Base-by-base conservation (phyloP, 2,797 vertebrate species). In the Sternarchorhynchus goeldii region DNA sequence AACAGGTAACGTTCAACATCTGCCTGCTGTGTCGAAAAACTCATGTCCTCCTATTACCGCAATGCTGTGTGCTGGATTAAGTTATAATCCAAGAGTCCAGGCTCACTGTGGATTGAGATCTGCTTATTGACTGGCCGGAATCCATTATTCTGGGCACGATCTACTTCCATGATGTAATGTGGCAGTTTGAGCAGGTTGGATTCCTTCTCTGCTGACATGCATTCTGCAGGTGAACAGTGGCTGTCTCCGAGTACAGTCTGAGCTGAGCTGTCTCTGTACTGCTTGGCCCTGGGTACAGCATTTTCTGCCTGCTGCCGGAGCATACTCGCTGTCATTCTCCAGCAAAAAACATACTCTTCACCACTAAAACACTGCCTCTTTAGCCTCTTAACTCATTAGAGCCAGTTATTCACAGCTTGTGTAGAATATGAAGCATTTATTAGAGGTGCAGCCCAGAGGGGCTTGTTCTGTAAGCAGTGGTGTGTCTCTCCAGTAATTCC, bases 111-210 rank as follows among this genome's bases (percentile, higher is more conserved):
- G 62, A 73, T 59, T 36, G 70, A 65, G 10, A 32, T 77, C 66
- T 62, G 41, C 56, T 68, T 50, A 60, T 41, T 70, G 45, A 75
- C 60, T 57, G 50, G 64, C 65, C 59, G 17, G 76, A 71, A 69
- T 76, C 45, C 45, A 58, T 50, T 72, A 66, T 53, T 76, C 21
- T 63, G 57, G 67, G 73, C 34, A 17, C 36, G 2, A 31, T 36
- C 70, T n/a, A 59, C 50, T 25, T 10, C 18, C 25, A 72, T 81
- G 68, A 81, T 67, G 79, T 82, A 73, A 82, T 71, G 66, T 73
- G 73, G 79, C 50, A 72, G 56, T 60, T 72, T 66, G 59, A 3
- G 39, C 25, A 74, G 74, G 69, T 75, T 77, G 58, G 45, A 76
- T 76, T 73, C 63, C 50, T 25, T 68, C 55, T 65, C 31, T 56